phyloP scores from a whole-genome alignment of 2,888 invertebrate genomes.

The Polietes domitor region DNA sequence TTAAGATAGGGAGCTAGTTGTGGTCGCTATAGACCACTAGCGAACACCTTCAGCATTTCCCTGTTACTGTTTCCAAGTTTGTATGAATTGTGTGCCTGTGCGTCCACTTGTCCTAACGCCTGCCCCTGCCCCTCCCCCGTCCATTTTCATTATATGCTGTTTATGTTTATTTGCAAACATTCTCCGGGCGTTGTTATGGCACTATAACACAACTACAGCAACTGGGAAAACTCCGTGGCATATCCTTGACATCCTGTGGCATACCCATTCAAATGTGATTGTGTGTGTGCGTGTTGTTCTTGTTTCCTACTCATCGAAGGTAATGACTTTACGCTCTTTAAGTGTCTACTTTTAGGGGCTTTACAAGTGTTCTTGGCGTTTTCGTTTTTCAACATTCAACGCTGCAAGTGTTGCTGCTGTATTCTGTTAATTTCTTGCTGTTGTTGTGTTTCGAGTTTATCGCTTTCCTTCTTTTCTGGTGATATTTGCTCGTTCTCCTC shows the following conservation, averaged over 20 bases:
- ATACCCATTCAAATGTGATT: constrained; percentile 37
- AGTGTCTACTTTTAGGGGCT: constrained; percentile 63
- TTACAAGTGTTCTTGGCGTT: constrained; percentile 51
- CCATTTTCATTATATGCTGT: neutral
- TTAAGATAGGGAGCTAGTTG: too few species aligned
- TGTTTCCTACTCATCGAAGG: constrained; percentile 9
- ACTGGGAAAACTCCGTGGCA: neutral
- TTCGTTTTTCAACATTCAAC: constrained; percentile 10
- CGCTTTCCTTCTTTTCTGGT: neutral
- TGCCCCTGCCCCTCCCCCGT: neutral
- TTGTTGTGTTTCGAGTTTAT: constrained; percentile 5
- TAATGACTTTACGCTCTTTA: constrained; percentile 58
- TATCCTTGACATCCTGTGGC: neutral
- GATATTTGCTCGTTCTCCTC: neutral
- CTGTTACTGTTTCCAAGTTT: neutral
- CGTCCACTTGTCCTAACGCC: neutral
- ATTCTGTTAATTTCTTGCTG: constrained; percentile 30
- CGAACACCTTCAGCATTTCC: too few species aligned
- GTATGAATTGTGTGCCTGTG: neutral
- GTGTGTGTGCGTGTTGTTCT: constrained; percentile 21
- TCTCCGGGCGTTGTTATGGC: neutral
- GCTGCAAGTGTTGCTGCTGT: constrained; percentile 33
- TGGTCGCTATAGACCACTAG: too few species aligned
- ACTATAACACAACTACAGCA: neutral
- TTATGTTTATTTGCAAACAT: neutral